These are phyloP conservation scores for Ameiurus melas DNA, from an alignment of 2,113 vertebrate genomes.

Conservation along the genomic window DNA sequence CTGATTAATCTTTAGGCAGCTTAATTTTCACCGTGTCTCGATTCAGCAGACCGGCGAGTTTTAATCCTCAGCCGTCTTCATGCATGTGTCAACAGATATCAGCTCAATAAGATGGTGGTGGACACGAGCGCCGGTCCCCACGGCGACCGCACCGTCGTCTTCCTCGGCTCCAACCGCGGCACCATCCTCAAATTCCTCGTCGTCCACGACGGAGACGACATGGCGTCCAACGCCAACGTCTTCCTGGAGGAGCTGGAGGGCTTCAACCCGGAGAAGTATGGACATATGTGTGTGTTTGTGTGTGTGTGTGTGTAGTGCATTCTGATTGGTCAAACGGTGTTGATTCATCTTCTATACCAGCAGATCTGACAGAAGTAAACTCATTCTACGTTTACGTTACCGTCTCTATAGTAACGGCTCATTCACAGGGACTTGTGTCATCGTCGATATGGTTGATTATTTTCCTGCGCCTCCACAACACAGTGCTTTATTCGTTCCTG, in stretches of 20 bases:
- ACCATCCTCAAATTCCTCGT: constrained; percentile 93
- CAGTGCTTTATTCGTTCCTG: background rate
- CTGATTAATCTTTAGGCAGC: background rate
- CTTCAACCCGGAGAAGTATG: constrained; percentile 88
- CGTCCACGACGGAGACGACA: constrained; percentile 77
- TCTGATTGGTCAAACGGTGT: background rate
- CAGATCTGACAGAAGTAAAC: background rate
- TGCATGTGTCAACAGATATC: constrained; percentile 75
- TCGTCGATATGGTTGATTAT: background rate
- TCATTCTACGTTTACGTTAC: background rate
- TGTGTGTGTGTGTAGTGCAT: background rate
- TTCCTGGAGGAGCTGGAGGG: constrained; percentile 95
- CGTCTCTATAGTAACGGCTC: background rate
- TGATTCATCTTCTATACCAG: background rate
- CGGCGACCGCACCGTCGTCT: constrained; percentile 87
- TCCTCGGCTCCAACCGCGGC: constrained; percentile 89
- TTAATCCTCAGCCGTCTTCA: background rate
- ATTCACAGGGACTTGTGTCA: background rate
- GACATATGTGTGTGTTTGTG: constrained; percentile 19
- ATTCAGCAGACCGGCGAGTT: background rate
- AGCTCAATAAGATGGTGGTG: constrained; percentile 90
- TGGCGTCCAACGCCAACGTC: constrained; percentile 74
- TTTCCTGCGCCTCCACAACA: background rate
- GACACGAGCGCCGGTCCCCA: constrained; percentile 84
- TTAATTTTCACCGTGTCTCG: constrained; percentile 40